A percentile compares a stretch with the other conserved stretches of the same genome.
phyloP scores from a whole-genome alignment of 2,113 vertebrate species.

The Hippolais icterina region DNA sequence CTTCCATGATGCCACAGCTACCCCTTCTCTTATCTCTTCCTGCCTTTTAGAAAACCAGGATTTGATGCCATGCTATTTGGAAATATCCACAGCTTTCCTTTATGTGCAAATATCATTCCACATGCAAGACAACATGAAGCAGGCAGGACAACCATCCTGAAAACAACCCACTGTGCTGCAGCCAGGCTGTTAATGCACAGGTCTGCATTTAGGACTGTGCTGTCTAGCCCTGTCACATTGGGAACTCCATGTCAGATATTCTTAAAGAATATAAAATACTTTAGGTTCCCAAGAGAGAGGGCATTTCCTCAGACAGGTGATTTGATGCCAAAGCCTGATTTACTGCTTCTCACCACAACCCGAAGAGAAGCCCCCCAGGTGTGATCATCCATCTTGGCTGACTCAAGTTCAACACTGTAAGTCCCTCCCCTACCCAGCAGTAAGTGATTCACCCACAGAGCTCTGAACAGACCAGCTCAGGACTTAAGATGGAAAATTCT shows the following conservation, averaged over 20 bases:
- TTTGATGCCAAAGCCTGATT: neutral
- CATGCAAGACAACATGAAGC: neutral
- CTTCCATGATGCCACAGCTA: neutral
- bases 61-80: neutral
- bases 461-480: neutral
- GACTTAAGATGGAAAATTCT: neutral
- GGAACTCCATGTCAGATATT: neutral
- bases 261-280: neutral
- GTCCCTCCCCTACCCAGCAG: neutral
- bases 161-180: neutral
- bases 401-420: neutral
- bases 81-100: neutral
- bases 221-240: neutral
- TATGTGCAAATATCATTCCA: neutral
- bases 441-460: neutral
- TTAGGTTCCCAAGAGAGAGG: neutral
- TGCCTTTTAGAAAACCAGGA: neutral
- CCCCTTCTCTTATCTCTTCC: neutral
- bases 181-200: neutral
- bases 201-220: neutral
- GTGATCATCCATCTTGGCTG: neutral
- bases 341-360: neutral
- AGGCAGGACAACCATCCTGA: neutral
- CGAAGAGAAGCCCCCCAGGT: rapidly evolving
- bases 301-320: neutral